These are phyloP conservation scores for Leptopterna dolabrata DNA, from an alignment of 2,888 invertebrate genomes.

Conservation along the genomic window DNA sequence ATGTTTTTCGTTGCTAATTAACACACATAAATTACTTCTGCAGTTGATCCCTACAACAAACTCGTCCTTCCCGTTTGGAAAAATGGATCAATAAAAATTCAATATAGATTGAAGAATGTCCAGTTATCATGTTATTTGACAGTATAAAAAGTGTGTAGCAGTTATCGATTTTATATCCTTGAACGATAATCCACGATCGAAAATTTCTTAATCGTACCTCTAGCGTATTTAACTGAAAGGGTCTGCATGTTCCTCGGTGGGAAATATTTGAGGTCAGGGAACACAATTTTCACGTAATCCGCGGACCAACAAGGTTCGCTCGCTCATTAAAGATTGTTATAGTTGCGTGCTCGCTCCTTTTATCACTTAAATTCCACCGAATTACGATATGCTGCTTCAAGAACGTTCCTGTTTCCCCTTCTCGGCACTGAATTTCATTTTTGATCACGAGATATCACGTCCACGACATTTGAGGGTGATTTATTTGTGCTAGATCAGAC, in stretches of 20 bases:
- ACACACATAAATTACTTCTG: too few species aligned
- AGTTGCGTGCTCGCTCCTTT: neutral
- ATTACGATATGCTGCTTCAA: neutral
- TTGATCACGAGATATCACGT: neutral
- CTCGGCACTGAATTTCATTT: neutral
- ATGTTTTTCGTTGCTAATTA: too few species aligned
- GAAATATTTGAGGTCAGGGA: neutral
- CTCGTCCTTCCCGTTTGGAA: too few species aligned
- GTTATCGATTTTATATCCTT: too few species aligned
- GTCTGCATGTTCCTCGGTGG: neutral
- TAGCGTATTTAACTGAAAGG: neutral
- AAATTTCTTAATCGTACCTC: neutral
- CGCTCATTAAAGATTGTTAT: neutral
- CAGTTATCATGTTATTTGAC: too few species aligned
- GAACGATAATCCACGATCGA: too few species aligned
- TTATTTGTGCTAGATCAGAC: neutral
- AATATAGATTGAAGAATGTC: too few species aligned
- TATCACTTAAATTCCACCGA: neutral
- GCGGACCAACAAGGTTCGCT: neutral
- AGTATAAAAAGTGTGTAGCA: too few species aligned
- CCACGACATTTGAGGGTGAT: neutral
- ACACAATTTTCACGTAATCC: conserved; percentile 3
- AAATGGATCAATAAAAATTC: too few species aligned
- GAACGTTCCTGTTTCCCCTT: neutral
- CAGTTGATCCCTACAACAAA: too few species aligned